Base-by-base conservation (phyloP, 35 echinoderm and acorn worm species). In the Eucidaris tribuloides region DNA sequence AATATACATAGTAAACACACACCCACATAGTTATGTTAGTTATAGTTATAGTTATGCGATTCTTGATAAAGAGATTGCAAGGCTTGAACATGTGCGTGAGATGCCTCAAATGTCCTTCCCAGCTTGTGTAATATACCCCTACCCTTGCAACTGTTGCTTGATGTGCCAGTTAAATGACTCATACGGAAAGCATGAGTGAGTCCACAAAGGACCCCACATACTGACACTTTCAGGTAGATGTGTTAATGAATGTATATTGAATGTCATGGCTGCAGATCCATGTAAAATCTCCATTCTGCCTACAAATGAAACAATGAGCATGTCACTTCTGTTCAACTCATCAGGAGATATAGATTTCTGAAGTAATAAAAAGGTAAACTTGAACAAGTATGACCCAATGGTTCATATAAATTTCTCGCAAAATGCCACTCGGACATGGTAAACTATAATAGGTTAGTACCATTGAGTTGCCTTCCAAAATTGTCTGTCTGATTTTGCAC, bases 391-490 rank as follows among this genome's bases (percentile, higher is more conserved):
- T 39, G 19, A 23, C 19, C 1, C 85, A 41, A 85, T 92, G 90
- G 1, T 27, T 57, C 22, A 85, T 42, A 64, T 84, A 85, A 33
- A 25, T 31, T 34, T 50, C 42, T 33, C 66, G 85, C 14, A 93
- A 61, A 2, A 88, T 77, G 2, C 62, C 65, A 7, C 52, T 40
- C 14, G 88, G 58, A 46, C 65, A 84, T 20, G 85, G 80, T 17
- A 93, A 38, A 0, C n/a, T 19, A 62, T 76, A 83, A 65, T 70
- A 93, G 19, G 88, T 30, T 9, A 93, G 38, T 66, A 66, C 91
- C 91, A 93, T 22, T 93, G 80, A 43, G n/a, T 63, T 0, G 85
- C 91, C 46, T 93, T 93, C 85, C 91, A 93, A 25, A 49, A 89
- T 46, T 84, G 88, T 30, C 90, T 40, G n/a, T 80, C 80, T 0